Evolutionary conservation across 1,140 invertebrate species (phyloP).

Genomic region (Diachasma alloeum): DNA sequence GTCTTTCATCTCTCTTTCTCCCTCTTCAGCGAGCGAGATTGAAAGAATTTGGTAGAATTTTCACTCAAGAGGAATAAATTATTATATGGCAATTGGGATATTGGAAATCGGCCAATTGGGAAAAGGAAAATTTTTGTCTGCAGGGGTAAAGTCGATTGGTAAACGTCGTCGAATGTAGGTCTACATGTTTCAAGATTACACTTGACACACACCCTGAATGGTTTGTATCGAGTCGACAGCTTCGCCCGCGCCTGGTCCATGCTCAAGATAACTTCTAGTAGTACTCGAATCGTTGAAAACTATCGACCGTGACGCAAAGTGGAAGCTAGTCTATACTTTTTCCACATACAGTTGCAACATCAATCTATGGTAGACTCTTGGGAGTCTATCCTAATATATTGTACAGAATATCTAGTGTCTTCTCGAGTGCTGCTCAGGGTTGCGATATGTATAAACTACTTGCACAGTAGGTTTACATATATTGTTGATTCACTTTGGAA

Average conservation of each 20-base stretch:
- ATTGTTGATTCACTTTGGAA: no score
- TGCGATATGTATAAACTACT: no score
- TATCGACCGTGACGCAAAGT: conserved; percentile 27
- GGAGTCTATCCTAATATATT: conserved; percentile 2
- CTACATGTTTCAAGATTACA: conserved; percentile 38
- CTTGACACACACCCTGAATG: conserved; percentile 37
- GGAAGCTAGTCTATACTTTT: not conserved
- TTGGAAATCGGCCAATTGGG: no score
- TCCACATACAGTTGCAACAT: not conserved
- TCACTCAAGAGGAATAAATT: no score
- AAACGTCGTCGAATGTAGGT: conserved; percentile 20
- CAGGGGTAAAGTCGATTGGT: no score
- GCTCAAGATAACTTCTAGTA: conserved; percentile 27
- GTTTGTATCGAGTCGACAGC: conserved; percentile 33
- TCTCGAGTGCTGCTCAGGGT: not conserved
- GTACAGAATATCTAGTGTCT: conserved; percentile 13
- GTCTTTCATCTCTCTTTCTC: no score
- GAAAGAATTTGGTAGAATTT: no score
- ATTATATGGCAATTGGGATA: no score
- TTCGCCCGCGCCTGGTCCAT: conserved; percentile 29
- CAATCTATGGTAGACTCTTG: not conserved
- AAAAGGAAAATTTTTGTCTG: not conserved
- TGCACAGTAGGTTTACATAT: no score
- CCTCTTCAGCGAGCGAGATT: no score
- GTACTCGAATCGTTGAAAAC: conserved; percentile 16